A percentile compares a stretch with the other conserved stretches of the same genome.
phyloP scores from a whole-genome alignment of 1,140 invertebrate species.

The Drosophila nikananu region DNA sequence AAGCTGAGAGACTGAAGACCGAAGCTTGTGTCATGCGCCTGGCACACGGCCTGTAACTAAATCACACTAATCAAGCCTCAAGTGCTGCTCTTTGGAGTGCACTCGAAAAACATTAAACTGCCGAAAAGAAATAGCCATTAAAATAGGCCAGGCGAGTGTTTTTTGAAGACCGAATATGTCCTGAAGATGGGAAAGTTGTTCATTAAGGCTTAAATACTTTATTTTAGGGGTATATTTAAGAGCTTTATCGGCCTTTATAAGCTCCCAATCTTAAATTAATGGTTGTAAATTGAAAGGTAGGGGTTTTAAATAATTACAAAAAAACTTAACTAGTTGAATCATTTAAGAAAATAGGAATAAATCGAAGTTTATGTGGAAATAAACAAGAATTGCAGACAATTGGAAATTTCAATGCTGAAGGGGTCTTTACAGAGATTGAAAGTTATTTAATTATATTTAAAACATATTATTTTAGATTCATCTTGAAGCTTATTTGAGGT shows the following conservation, averaged over 20 bases:
- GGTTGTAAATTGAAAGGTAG: background rate
- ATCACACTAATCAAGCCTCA: constrained; percentile 83
- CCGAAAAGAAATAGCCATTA: constrained; percentile 29
- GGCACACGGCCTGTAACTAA: constrained; percentile 84
- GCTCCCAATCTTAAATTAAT: background rate
- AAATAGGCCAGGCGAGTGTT: constrained; percentile 10
- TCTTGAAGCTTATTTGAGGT: background rate
- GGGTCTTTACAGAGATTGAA: too few relatives aligned
- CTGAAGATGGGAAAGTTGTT: constrained; percentile 26
- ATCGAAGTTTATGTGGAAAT: background rate
- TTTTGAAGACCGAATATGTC: constrained; percentile 7
- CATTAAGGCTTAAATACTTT: constrained; percentile 1
- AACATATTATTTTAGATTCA: background rate
- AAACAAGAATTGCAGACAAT: too few relatives aligned
- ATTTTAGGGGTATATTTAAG: background rate
- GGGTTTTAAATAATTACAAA: background rate
- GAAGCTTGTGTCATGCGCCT: constrained; percentile 77
- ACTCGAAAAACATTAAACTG: constrained; percentile 43
- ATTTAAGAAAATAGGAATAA: background rate
- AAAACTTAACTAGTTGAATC: background rate
- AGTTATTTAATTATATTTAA: background rate
- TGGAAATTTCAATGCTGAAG: too few relatives aligned
- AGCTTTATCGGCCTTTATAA: background rate
- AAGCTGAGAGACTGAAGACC: constrained; percentile 2
- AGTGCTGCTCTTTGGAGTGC: constrained; percentile 62